Evolutionary conservation across 2,888 invertebrate genomes (phyloP).

Genomic region (Sclerodermus sp.): DNA sequence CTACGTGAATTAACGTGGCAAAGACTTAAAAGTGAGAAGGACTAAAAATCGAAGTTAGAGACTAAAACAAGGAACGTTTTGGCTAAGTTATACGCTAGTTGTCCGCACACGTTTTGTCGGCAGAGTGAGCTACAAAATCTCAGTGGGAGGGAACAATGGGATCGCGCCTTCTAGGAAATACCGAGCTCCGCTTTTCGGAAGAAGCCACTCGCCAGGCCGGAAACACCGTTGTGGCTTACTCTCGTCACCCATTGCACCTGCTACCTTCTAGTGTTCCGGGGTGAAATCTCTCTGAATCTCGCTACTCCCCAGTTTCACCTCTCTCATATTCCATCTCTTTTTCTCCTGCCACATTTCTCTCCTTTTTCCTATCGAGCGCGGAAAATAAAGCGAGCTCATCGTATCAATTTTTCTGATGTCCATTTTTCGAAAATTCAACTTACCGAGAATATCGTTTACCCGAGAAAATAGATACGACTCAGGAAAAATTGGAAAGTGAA

Average conservation of each 20-base stretch:
- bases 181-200: constrained; percentile 9
- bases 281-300: constrained; percentile 12
- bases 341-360: neutral
- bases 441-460: too few species aligned
- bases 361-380: neutral
- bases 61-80: constrained; percentile 1
- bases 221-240: constrained; percentile 15
- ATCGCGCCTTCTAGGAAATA: constrained; percentile 11
- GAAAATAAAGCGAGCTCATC: constrained; percentile 1
- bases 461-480: too few species aligned
- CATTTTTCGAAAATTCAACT: too few species aligned
- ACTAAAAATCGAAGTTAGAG: too few species aligned
- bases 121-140: neutral
- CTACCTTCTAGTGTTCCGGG: neutral
- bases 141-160: constrained; percentile 17
- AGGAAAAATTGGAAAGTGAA: too few species aligned
- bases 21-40: too few species aligned
- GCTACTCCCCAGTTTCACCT: neutral
- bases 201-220: constrained; percentile 13
- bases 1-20: too few species aligned
- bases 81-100: too few species aligned
- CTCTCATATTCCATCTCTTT: too few species aligned
- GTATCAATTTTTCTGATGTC: constrained; percentile 10
- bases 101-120: constrained; percentile 6
- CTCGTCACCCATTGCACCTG: constrained; percentile 21